Evolutionary conservation across 2,888 invertebrate genomes (phyloP).

Genomic region (Scelioninae gen. 2): DNA sequence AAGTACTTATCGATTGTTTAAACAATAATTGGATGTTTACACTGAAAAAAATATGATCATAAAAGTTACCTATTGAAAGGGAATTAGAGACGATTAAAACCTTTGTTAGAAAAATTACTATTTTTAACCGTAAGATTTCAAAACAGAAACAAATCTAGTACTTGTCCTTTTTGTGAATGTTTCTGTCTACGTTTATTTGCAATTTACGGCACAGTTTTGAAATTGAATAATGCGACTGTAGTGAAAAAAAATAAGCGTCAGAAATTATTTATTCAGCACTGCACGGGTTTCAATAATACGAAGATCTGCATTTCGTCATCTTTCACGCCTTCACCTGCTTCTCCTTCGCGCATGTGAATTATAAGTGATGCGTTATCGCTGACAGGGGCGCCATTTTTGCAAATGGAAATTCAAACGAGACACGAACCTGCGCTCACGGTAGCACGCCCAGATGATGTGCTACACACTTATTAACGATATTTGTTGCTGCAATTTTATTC

Average conservation of each 20-base stretch:
- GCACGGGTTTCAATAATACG: slow-evolving; percentile 13
- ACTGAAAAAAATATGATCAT: slow-evolving; percentile 65
- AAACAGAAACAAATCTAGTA: too few relatives aligned
- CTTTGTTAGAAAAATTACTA: too few relatives aligned
- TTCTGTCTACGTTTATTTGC: too few relatives aligned
- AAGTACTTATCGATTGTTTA: too few relatives aligned
- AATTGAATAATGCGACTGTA: too few relatives aligned
- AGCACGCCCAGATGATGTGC: slow-evolving; percentile 36
- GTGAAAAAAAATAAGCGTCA: too few relatives aligned
- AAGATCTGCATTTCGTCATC: slow-evolving; percentile 18
- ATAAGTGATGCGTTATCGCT: slow-evolving; percentile 65
- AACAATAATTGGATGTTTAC: slow-evolving; percentile 67
- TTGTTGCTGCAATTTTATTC: slow-evolving; percentile 50
- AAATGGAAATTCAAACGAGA: slow-evolving; percentile 63
- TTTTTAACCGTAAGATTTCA: too few relatives aligned
- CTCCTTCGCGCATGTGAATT: slow-evolving; percentile 42
- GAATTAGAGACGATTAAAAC: too few relatives aligned
- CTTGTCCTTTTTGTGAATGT: too few relatives aligned
- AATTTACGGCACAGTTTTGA: too few relatives aligned
- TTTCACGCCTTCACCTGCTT: slow-evolving; percentile 34
- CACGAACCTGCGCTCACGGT: slow-evolving; percentile 50
- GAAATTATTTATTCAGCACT: neutral
- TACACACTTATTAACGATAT: slow-evolving; percentile 46
- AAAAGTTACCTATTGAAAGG: neutral
- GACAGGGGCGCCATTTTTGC: slow-evolving; percentile 58